Evolutionary conservation across 2,113 vertebrate species (phyloP).

Genomic region (Sus scrofa): DNA sequence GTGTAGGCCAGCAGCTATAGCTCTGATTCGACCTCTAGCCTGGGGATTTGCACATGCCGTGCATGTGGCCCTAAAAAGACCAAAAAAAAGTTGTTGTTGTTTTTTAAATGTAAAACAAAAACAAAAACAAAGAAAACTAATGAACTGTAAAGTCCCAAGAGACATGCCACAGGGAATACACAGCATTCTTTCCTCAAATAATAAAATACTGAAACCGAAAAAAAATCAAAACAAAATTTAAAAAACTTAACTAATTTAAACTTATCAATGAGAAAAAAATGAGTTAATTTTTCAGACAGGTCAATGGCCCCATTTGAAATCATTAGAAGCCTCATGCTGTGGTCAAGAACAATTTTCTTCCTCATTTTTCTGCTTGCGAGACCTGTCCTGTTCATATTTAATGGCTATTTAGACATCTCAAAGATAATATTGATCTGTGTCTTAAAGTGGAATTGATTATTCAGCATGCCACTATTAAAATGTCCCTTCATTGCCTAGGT

Average conservation of each 20-base stretch:
- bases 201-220: slow-evolving; percentile 21
- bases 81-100: too few relatives aligned
- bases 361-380: slow-evolving; percentile 65
- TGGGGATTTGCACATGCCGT: too few relatives aligned
- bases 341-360: slow-evolving; percentile 37
- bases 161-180: neutral
- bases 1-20: too few relatives aligned
- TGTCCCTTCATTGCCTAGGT: slow-evolving; percentile 72
- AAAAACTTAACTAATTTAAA: slow-evolving; percentile 45
- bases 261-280: neutral
- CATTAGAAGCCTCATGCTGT: neutral
- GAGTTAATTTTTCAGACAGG: neutral
- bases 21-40: too few relatives aligned
- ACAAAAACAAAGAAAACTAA: neutral
- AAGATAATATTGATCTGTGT: slow-evolving; percentile 58
- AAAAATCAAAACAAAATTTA: neutral
- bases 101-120: neutral
- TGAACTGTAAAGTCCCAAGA: neutral
- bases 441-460: slow-evolving; percentile 81
- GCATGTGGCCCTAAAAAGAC: too few relatives aligned
- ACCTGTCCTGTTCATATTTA: slow-evolving; percentile 66
- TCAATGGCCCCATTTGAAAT: neutral
- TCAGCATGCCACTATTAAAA: slow-evolving; percentile 77
- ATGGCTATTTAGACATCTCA: slow-evolving; percentile 72
- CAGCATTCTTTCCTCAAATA: neutral